Evolutionary conservation across 2,888 invertebrate genomes (phyloP).

Genomic region (Eretmocerus hayati): DNA sequence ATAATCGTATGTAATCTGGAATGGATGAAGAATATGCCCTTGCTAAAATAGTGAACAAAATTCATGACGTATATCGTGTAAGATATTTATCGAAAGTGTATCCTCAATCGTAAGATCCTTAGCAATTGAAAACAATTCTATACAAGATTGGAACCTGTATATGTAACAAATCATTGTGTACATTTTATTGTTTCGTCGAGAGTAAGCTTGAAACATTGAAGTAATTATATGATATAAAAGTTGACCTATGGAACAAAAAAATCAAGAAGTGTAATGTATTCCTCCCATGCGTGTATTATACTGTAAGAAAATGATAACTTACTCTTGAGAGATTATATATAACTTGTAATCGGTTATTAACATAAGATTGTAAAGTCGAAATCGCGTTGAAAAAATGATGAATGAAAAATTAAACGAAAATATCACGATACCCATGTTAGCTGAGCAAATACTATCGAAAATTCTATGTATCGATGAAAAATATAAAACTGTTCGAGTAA

Average conservation of each 20-base stretch:
- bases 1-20: neutral
- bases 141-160: conserved; percentile 14
- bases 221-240: conserved; percentile 1
- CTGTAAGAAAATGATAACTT: conserved; percentile 12
- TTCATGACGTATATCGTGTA: conserved; percentile 15
- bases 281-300: conserved; percentile 27
- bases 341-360: no score
- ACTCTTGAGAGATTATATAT: conserved; percentile 13
- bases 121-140: conserved; percentile 1
- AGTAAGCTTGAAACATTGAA: conserved; percentile 3
- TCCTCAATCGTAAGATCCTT: conserved; percentile 3
- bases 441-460: conserved; percentile 32
- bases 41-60: conserved; percentile 11
- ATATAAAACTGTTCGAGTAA: conserved; percentile 38
- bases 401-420: conserved; percentile 4
- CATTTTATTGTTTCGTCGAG: no score
- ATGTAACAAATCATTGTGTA: conserved; percentile 12
- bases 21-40: conserved; percentile 1
- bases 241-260: conserved; percentile 16
- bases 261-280: conserved; percentile 18
- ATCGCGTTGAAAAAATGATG: conserved; percentile 24
- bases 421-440: conserved; percentile 31
- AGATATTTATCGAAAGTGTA: conserved; percentile 18
- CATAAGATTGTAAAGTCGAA: no score
- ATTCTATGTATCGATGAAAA: conserved; percentile 43